Base-by-base conservation (phyloP, 2,888 invertebrate species). In the Nyleta sp. region DNA sequence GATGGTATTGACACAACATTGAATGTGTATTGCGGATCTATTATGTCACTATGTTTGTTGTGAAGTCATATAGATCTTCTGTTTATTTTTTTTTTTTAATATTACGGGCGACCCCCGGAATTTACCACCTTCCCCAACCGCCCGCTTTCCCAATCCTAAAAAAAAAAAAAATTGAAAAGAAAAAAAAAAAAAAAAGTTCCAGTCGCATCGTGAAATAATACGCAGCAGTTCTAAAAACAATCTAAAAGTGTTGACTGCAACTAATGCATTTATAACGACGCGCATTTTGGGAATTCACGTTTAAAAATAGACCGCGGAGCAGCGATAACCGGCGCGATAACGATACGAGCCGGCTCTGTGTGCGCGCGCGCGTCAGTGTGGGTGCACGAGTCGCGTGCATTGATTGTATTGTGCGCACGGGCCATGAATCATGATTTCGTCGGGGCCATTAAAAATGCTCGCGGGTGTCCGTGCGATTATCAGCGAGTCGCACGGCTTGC, bases 391-490 rank as follows among this genome's bases (percentile, higher is more conserved):
- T 24, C 22, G 35, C 17, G 20, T 52, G 46, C 55, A 65, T 42
- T 44, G 65, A 57, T 28, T 59, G 50, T 28, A 46, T 53, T 44
- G 44, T 33, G 35, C 52, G 44, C 33, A 38, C 52, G 42, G 17
- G 35, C 53, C 33, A 53, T 71, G 71, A 71, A 60, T 71, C 71
- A 71, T 46, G 46, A 62, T 52, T 70, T 60, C 33, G 38, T 13
- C 15, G 11, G 15, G 40, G 70, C 42, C 50, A 59, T 70, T 20
- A 70, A 59, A 59, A 57, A 59, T 31, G 20, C 52, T 64, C 40
- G 62, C 31, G 48, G 22, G 35, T 50, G 24, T 64, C 17, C 53
- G 18, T 28, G 33, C 22, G 53, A 53, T 65, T 44, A 53, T 65
- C 52, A 18, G 8, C 44, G 44, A 53, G 44, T 44, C 53, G n/a